A percentile compares a stretch with the other conserved stretches of the same genome.
Evolutionary conservation across 2,113 vertebrate genomes (phyloP).

Genomic region (Patagioenas fasciata): DNA sequence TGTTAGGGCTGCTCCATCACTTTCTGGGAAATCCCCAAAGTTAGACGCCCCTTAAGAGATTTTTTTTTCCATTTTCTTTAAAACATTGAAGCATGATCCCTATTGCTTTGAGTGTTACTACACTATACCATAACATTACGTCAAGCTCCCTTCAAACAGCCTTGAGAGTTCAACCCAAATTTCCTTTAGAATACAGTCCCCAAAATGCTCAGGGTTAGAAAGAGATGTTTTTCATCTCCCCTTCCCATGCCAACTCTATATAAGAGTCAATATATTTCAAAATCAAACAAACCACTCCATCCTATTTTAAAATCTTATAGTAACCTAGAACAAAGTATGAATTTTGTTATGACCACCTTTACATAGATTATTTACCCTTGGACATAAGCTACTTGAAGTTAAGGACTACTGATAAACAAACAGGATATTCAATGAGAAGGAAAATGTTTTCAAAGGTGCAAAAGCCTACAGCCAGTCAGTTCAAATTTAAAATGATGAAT

Average conservation of each 20-base stretch:
- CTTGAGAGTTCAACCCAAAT: neutral
- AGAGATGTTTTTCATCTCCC: neutral
- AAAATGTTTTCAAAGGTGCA: neutral
- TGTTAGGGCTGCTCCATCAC: neutral
- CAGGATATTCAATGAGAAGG: neutral
- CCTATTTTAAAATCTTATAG: neutral
- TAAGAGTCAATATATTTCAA: neutral
- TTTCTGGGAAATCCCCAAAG: neutral
- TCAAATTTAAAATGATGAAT: neutral
- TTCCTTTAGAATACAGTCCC: neutral
- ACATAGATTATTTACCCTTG: neutral
- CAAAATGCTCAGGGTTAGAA: neutral
- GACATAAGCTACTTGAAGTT: neutral
- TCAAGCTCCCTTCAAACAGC: neutral
- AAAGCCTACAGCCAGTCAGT: neutral
- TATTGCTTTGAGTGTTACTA: neutral
- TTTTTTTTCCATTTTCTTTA: neutral
- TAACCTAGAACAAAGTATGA: neutral
- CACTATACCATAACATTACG: neutral
- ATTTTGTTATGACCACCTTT: neutral
- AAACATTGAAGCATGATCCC: neutral
- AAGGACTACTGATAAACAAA: neutral
- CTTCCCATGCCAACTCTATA: neutral
- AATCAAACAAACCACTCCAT: neutral
- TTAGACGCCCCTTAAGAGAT: neutral